phyloP scores from a whole-genome alignment of 1,140 invertebrate genomes.

The Drosophila aff. region DNA sequence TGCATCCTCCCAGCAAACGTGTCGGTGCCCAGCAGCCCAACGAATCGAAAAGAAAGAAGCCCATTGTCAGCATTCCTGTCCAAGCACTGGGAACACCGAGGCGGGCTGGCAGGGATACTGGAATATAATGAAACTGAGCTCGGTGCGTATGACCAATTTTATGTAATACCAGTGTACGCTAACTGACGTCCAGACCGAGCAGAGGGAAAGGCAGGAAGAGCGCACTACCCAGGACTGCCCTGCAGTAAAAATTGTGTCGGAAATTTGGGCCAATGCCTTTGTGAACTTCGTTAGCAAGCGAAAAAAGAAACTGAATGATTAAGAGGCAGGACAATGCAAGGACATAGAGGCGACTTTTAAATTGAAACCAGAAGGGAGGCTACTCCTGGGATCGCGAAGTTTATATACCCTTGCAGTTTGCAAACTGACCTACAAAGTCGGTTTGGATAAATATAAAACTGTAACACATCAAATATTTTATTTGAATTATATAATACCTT shows the following conservation, averaged over 20 bases:
- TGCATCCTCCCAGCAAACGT: conserved; percentile 12
- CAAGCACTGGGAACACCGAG: conserved; percentile 12
- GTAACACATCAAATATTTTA: too few species aligned
- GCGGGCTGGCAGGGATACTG: conserved; percentile 2
- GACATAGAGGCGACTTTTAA: neutral
- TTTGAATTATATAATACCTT: too few species aligned
- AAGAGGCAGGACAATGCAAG: conserved; percentile 3
- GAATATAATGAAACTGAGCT: conserved; percentile 31
- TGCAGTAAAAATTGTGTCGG: conserved; percentile 56
- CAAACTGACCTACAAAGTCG: neutral
- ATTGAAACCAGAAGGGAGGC: neutral
- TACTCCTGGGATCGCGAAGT: neutral
- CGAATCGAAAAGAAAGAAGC: conserved; percentile 37
- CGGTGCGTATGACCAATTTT: conserved; percentile 72
- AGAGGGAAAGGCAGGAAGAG: conserved; percentile 1
- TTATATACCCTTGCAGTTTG: neutral
- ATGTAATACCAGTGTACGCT: conserved; percentile 57
- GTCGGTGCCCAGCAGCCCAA: conserved; percentile 35
- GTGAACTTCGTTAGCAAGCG: conserved; percentile 38
- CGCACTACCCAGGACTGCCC: neutral
- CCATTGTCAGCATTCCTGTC: conserved; percentile 63
- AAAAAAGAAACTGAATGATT: conserved; percentile 10
- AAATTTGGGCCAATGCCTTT: conserved; percentile 55
- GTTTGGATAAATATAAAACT: neutral
- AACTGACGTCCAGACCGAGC: conserved; percentile 36